These are phyloP conservation scores for Sycobia sp. DNA, from an alignment of 1,140 invertebrate species.

Conservation along the genomic window DNA sequence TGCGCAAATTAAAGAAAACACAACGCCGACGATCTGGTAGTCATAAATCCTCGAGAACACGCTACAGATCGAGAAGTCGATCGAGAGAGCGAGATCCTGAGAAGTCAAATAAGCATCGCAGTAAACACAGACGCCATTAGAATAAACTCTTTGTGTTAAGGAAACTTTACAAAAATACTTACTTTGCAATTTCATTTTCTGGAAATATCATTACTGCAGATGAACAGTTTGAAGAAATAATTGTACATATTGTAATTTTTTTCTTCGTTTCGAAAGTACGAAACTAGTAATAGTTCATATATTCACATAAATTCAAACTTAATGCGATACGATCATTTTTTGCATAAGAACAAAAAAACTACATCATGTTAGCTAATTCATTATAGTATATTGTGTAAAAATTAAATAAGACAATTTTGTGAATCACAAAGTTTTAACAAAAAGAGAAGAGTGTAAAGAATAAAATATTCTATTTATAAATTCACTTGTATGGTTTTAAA, in stretches of 20 bases:
- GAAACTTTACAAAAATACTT: conserved; percentile 7
- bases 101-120: conserved; percentile 56
- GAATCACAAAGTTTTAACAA: conserved; percentile 15
- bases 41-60: conserved; percentile 62
- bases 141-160: no score
- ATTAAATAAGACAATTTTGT: conserved; percentile 16
- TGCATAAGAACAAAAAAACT: conserved; percentile 13
- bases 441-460: conserved; percentile 25
- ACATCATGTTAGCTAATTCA: conserved; percentile 13
- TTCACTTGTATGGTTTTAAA: conserved; percentile 41
- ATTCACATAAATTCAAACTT: conserved; percentile 4
- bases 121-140: conserved; percentile 50
- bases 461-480: conserved; percentile 16
- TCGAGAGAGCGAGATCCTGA: conserved; percentile 58
- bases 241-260: conserved; percentile 33
- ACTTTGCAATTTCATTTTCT: conserved; percentile 23
- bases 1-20: conserved; percentile 58
- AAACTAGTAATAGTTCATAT: conserved; percentile 10
- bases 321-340: conserved; percentile 14
- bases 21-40: conserved; percentile 57
- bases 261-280: conserved; percentile 6
- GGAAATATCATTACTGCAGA: conserved; percentile 8
- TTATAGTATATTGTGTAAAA: conserved; percentile 29
- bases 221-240: neutral
- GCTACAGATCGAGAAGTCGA: conserved; percentile 63